A percentile compares a stretch with the other conserved stretches of the same genome.
These are phyloP conservation scores for Acanthopleura granulata DNA, from an alignment of 2,888 invertebrate genomes.

Conservation along the genomic window DNA sequence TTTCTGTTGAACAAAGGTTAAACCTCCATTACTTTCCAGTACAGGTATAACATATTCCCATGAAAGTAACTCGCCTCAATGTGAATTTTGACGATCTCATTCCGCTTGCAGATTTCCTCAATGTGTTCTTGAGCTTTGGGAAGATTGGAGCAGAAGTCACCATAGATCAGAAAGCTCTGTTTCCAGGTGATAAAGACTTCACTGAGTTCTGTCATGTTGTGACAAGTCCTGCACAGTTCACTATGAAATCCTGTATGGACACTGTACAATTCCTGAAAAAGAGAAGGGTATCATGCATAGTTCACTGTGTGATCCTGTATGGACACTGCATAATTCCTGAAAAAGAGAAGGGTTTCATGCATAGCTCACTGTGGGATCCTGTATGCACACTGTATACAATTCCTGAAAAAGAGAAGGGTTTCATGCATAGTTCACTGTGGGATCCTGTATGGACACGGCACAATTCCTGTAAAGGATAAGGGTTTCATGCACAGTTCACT, in stretches of 20 bases:
- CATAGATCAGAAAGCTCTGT: slow-evolving; percentile 91
- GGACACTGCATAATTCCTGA: not conserved
- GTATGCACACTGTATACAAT: too few species aligned
- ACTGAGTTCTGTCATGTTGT: slow-evolving; percentile 31
- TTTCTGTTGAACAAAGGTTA: too few species aligned
- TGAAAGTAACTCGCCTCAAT: slow-evolving; percentile 50
- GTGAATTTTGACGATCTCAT: slow-evolving; percentile 74
- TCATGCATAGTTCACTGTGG: too few species aligned
- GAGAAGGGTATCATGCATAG: not conserved
- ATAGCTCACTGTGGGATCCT: too few species aligned
- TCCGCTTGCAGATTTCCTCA: slow-evolving; percentile 81
- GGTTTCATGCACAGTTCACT: too few species aligned
- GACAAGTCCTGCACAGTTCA: slow-evolving; percentile 78
- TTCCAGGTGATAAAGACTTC: slow-evolving; percentile 86
- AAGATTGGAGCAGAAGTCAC: slow-evolving; percentile 95
- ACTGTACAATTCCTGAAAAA: slow-evolving; percentile 59
- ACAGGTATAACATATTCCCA: too few species aligned
- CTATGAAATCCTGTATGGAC: slow-evolving; percentile 88
- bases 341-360: not conserved
- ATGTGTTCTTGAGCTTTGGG: slow-evolving; percentile 88
- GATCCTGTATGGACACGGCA: too few species aligned
- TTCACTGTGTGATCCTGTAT: not conserved
- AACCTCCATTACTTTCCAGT: too few species aligned
- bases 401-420: too few species aligned
- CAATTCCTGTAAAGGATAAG: too few species aligned